Evolutionary conservation across 1,140 invertebrate genomes (phyloP).

Genomic region (Solen grandis): DNA sequence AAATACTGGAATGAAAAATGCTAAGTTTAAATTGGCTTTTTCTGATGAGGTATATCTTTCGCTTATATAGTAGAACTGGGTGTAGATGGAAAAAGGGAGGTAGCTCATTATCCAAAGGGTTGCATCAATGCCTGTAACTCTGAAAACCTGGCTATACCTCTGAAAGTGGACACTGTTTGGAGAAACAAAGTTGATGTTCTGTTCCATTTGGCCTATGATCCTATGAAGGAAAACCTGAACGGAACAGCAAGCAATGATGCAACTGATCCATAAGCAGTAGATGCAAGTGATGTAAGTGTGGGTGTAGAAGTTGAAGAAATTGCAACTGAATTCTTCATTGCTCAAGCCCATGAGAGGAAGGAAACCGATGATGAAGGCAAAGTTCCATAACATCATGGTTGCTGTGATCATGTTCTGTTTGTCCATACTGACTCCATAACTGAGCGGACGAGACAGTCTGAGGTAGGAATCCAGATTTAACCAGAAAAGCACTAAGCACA

Average conservation of each 20-base stretch:
- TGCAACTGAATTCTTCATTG: constrained; percentile 33
- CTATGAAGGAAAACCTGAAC: constrained; percentile 45
- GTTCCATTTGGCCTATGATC: constrained; percentile 45
- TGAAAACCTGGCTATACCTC: constrained; percentile 60
- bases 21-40: constrained; percentile 25
- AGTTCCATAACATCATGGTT: constrained; percentile 73
- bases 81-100: constrained; percentile 63
- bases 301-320: constrained; percentile 65
- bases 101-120: constrained; percentile 59
- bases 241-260: constrained; percentile 42
- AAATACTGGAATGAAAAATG: constrained; percentile 67
- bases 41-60: constrained; percentile 16
- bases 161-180: constrained; percentile 54
- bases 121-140: constrained; percentile 57
- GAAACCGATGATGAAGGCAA: constrained; percentile 74
- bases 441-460: constrained; percentile 62
- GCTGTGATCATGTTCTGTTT: constrained; percentile 69
- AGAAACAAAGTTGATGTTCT: constrained; percentile 46
- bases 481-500: constrained; percentile 62
- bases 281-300: constrained; percentile 62
- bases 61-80: constrained; percentile 43
- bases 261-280: constrained; percentile 44
- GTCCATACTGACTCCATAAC: constrained; percentile 60
- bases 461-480: constrained; percentile 70
- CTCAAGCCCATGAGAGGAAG: constrained; percentile 72